Conservation (phyloP, 92 coral and sea anemone genomes). For the Porites divaricata region DNA sequence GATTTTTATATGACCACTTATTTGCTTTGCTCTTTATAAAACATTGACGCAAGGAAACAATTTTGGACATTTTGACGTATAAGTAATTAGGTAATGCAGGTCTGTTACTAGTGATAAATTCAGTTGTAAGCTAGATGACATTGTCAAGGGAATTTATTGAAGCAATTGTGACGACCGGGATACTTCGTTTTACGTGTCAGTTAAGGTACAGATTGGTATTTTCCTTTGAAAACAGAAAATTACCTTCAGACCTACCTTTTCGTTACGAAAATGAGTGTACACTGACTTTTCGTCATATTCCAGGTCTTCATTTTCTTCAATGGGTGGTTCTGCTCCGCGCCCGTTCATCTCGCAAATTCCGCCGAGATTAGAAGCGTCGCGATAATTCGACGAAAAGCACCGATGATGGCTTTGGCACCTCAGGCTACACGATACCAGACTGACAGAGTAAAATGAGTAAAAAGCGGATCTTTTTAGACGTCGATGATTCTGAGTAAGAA, state of each 20-base stretch:
- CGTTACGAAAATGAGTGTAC: slow-evolving; percentile 16
- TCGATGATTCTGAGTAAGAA: not conserved
- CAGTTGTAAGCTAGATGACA: no score
- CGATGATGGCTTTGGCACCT: slow-evolving; percentile 11
- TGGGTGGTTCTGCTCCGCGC: not conserved
- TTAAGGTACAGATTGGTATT: no score
- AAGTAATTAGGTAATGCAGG: no score
- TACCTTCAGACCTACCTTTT: not conserved
- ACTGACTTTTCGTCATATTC: slow-evolving; percentile 17
- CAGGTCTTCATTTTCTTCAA: not conserved
- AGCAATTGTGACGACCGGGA: no score
- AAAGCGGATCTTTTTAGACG: slow-evolving; percentile 12
- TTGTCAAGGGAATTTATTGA: no score
- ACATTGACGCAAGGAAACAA: no score
- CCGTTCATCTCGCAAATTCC: slow-evolving; percentile 27
- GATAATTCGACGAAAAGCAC: slow-evolving; percentile 24
- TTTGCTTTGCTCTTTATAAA: no score
- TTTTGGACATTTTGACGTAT: no score
- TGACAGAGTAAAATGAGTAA: not conserved
- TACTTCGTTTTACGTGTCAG: no score
- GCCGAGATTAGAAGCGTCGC: not conserved
- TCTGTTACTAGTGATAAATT: no score
- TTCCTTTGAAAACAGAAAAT: no score
- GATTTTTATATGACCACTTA: no score
- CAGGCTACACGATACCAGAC: slow-evolving; percentile 12